Evolutionary conservation across 2,888 invertebrate species (phyloP), one percentile per base, ranked within the genome.

Genomic region (Himalopsyche tibetana): DNA sequence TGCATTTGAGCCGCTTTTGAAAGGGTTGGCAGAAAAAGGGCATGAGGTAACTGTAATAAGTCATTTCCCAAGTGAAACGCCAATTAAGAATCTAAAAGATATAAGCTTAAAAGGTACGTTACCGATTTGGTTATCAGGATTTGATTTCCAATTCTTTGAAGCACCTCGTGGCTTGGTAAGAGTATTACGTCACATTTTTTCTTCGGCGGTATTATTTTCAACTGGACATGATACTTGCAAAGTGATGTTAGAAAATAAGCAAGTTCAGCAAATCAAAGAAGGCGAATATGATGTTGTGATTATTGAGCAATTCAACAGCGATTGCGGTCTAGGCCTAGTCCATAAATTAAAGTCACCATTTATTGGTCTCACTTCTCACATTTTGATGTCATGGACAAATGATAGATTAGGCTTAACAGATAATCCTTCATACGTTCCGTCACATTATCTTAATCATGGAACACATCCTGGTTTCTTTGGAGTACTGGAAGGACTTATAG

Each of bases 251-350:
- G 92, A 92, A 81, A 90, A 95, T 88, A 92, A 94, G 81, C 92
- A 94, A 84, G 93, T 94, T 89, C 90, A 93, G 74, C 93, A 94
- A 84, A 90, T 94, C 91, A 93, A 90, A 90, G 91, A 89, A 87
- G 94, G 90, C 90, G 92, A 92, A 83, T 96, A 94, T 90, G 96
- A 97, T 90, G 91, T 96, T 12, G 94, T 96, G 55, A 90, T 97
- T 40, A 93, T 95, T 88, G 96, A 97, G 90, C 94, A 94, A 84
- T 96, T 96, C 91, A 96, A 96, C 89, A 94, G 95, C 55, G 96
- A 97, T 90, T 96, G 97, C 89, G 95, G 95, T 89, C 91, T 96
- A 89, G 95, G 95, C 40, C 92, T 97, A 87, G 95, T 94, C 6
- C 93, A 95, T 89, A 94, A 95, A 90, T 94, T 96, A 63, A 93